Base-by-base conservation (phyloP, 2,888 invertebrate genomes). In the Callyntrura sp. region DNA sequence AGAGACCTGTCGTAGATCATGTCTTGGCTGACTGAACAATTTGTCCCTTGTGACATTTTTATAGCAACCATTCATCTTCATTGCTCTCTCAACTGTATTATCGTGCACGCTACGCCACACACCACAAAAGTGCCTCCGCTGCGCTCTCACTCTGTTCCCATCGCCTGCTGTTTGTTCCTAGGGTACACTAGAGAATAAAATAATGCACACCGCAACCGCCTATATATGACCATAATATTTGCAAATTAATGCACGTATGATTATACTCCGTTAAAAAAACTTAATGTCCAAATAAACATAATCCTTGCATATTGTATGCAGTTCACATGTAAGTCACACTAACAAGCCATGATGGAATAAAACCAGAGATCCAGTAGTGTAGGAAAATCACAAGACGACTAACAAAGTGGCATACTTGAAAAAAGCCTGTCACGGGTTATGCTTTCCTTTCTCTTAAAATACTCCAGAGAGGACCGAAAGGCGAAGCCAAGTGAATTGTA, bases 281-380 rank as follows among this genome's bases (percentile, higher is more conserved):
- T 17, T 11, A 70, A 9, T 70, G 68, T 17, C 43, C 43, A 11
- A 76, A 76, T 76, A 51, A 76, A 76, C 20, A 51, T 11, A 45
- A 2, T 17, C 8, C 35, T 43, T 43, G 17, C n/a, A 35, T 6
- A 6, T 8, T 68, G 35, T 17, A 35, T 43, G 12, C 23, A 65
- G 11, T 25, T 14, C 28, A 65, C n/a, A n/a, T 35, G 35, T n/a
- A 17, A 79, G 79, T 57, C 62, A 82, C 23, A 12, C 23, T 5
- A 62, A 43, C 60, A 60, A 43, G 43, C 43, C 81, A 82, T 82
- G 81, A 82, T 82, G 81, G 81, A 82, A 82, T 82, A 82, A 82
- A 57, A 82, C 81, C 43, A 57, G 57, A 9, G 35, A 35, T 35
- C 81, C 43, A 57, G 57, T n/a, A 8, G 20, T 28, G 57, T n/a